Base-by-base conservation (phyloP, 2,888 invertebrate genomes). In the Pachymerium ferrugineum region DNA sequence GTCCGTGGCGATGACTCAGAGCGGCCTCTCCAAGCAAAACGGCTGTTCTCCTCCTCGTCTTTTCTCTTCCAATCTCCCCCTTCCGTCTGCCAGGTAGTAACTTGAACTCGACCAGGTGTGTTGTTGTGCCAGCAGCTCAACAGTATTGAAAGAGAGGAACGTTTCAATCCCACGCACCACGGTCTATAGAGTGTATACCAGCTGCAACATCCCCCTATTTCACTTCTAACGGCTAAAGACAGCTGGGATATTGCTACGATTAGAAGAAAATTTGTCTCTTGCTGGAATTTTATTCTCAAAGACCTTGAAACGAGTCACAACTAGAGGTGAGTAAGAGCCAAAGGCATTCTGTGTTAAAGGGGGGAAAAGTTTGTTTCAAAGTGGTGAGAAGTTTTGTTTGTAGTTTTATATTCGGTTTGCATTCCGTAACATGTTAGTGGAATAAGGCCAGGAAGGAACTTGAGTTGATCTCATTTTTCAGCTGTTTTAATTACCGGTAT, bases 91-190 rank as follows among this genome's bases (percentile, higher is more conserved):
- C 47, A 54, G 47, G 47, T 54, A 54, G 47, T 54, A 54, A 54
- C 47, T 54, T 54, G 47, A 54, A 54, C 47, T 54, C 47, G 47
- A 54, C 47, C 47, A 54, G 47, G 47, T 54, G 47, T 54, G 47
- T 54, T 54, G 47, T 54, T 54, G 47, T 54, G 47, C 47, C 19
- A 54, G 47, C 47, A 54, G 47, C 47, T 22, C 47, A 54, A 19
- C 47, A 54, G 47, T 16, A 19, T 22, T 54, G 47, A 54, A 54
- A 19, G 47, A 19, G 47, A 54, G 47, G 47, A 54, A 54, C n/a
- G 47, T 22, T 22, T 54, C 47, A 54, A 54, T 54, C 47, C 47
- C 47, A 54, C 47, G 47, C 47, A 54, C 22, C 47, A 54, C 16
- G 22, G 19, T 54, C 47, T 54, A 54, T 54, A 54, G 47, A 54